Base-by-base conservation (phyloP, 1,140 invertebrate species). In the Harlomillsia oculata region DNA sequence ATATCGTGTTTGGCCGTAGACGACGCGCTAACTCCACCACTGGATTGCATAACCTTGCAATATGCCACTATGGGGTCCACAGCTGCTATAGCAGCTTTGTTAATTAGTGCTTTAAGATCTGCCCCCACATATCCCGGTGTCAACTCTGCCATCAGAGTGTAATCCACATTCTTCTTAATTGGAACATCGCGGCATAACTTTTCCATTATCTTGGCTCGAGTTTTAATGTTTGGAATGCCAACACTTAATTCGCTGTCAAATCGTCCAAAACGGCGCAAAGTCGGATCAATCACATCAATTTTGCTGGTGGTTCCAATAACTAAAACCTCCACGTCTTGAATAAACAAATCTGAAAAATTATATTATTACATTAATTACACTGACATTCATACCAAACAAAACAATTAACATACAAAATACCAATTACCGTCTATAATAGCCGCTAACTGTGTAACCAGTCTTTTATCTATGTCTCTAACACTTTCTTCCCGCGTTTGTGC, bases 101-200 rank as follows among this genome's bases (percentile, higher is more conserved):
- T 79, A 2, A 86, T 81, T 29, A 97, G 73, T 0, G 89, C 84
- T 67, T 84, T 79, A 23, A 99, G 76, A 79, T 99, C 96, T 11
- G 90, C 92, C 20, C 92, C 95, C 30, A 97, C 93, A 78, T 85
- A 98, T n/a, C 95, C 95, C 8, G 95, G 95, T 29, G 91, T 96
- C 21, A 84, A 73, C 64, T 82, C 79, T 25, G 91, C 89, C 41
- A 98, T 72, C 30, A 74, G 71, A 56, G 78, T 70, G 60, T 83
- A 80, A 69, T 86, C 80, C 63, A 94, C 78, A 65, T 82, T 78
- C 21, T 78, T 65, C 49, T 78, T 73, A 6, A 97, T 69, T 52
- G 79, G 78, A 41, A 95, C 70, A 25, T 79, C 78, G 26, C 72
- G 69, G 41, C 80, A 78, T 66, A 89, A 72, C 28, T 91, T 81